These are phyloP conservation scores for Chascanopsetta lugubris DNA, from an alignment of 2,113 vertebrate genomes.

Conservation along the genomic window DNA sequence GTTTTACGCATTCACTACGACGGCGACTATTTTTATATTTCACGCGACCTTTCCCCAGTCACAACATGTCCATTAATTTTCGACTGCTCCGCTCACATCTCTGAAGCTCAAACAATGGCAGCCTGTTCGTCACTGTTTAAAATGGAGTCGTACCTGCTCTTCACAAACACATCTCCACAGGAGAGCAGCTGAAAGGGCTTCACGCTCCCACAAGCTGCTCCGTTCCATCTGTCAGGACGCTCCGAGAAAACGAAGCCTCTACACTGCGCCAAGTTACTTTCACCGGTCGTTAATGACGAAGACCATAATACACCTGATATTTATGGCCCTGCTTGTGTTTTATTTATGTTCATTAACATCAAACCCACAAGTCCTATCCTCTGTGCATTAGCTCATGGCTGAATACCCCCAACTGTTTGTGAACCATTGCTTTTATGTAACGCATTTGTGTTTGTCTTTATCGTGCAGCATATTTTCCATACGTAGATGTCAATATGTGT, in stretches of 20 bases:
- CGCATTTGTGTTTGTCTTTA: slow-evolving; percentile 24
- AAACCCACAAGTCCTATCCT: slow-evolving; percentile 12
- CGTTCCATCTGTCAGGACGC: slow-evolving; percentile 76
- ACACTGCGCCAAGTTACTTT: slow-evolving; percentile 51
- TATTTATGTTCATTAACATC: slow-evolving; percentile 12
- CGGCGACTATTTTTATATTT: slow-evolving; percentile 11
- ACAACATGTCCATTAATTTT: slow-evolving; percentile 21
- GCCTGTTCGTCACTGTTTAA: slow-evolving; percentile 45
- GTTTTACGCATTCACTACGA: not conserved
- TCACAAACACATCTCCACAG: slow-evolving; percentile 64
- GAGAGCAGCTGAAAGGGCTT: slow-evolving; percentile 68
- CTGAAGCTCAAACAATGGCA: slow-evolving; percentile 31
- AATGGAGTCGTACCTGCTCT: slow-evolving; percentile 71
- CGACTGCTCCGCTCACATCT: slow-evolving; percentile 24
- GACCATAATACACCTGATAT: slow-evolving; percentile 31
- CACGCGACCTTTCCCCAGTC: not conserved
- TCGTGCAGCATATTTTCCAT: slow-evolving; percentile 26
- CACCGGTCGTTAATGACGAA: slow-evolving; percentile 29
- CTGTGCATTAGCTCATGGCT: slow-evolving; percentile 32
- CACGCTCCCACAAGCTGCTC: slow-evolving; percentile 75
- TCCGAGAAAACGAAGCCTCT: slow-evolving; percentile 54
- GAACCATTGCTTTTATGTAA: slow-evolving; percentile 36
- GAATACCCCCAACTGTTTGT: slow-evolving; percentile 33
- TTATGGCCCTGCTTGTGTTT: slow-evolving; percentile 22
- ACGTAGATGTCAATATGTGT: slow-evolving; percentile 12